These are phyloP conservation scores for Diloba caeruleocephala DNA, from an alignment of 2,888 invertebrate genomes.

Conservation along the genomic window DNA sequence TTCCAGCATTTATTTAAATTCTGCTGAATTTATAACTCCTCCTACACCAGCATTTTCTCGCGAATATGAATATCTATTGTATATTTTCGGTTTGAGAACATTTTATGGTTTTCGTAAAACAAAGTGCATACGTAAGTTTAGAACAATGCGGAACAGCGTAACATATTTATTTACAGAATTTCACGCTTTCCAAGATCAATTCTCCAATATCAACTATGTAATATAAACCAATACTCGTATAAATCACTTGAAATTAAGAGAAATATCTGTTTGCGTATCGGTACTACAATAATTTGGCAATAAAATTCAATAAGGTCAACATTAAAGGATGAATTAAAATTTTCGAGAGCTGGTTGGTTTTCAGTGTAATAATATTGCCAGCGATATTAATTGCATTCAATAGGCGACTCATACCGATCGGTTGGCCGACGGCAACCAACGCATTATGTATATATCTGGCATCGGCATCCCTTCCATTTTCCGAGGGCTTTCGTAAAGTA, in stretches of 20 bases:
- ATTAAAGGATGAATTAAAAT: conserved; percentile 12
- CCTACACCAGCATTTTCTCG: conserved; percentile 23
- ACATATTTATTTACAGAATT: conserved; percentile 36
- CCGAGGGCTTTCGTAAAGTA: conserved; percentile 5
- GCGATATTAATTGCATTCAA: conserved; percentile 13
- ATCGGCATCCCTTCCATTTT: conserved; percentile 20
- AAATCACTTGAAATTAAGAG: conserved; percentile 22
- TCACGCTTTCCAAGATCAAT: conserved; percentile 36
- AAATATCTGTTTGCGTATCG: conserved; percentile 16
- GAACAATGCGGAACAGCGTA: conserved; percentile 41
- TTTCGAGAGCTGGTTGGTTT: conserved; percentile 19
- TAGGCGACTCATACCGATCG: conserved; percentile 7
- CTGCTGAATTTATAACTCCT: conserved; percentile 30
- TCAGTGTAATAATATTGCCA: conserved; percentile 11
- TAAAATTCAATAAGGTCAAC: conserved; percentile 23
- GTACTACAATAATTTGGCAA: conserved; percentile 11
- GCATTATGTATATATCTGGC: conserved; percentile 29
- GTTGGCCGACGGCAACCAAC: conserved; percentile 14
- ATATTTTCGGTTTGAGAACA: conserved; percentile 27
- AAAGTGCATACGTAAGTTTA: conserved; percentile 9
- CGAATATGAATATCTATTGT: conserved; percentile 25
- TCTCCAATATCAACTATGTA: conserved; percentile 30
- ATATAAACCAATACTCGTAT: conserved; percentile 25
- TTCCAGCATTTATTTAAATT: conserved; percentile 11
- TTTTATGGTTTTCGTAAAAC: conserved; percentile 34